Base-by-base conservation (phyloP, 2,888 invertebrate species). In the Podotricha telesiphe region DNA sequence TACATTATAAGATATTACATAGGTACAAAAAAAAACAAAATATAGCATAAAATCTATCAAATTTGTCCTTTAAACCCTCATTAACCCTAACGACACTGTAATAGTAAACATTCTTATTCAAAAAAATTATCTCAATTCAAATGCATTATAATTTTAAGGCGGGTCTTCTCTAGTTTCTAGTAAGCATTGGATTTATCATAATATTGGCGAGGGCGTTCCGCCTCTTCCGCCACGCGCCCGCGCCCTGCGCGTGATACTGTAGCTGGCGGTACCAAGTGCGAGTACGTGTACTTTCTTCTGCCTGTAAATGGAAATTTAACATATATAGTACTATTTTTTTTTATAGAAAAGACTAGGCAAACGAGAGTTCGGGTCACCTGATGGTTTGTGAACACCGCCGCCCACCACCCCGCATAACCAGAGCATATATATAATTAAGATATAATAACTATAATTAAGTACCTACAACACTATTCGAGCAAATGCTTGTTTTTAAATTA, bases 201-300 rank as follows among this genome's bases (percentile, higher is more conserved):
- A 99, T 98, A 84, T 99, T 98, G n/a, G 98, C 98, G 79, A 99
- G 93, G 7, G 98, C 99, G 82, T 98, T 98, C 47, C 99, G 94
- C 74, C 98, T 94, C 85, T 96, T 96, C 65, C 98, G 94, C 99
- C 99, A 99, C 8, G 97, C 95, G 70, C 98, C 98, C 77, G 98
- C 96, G 69, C 98, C 97, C 84, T 97, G 97, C 28, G 98, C 97
- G 86, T 98, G 98, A 82, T 96, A 97, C 85, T 98, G 98, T 65
- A 99, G 91, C 80, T 97, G 97, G 20, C 96, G 95, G 86, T 98
- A 97, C 98, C 99, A 99, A 40, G 96, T 95, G 77, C 96, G 95
- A 0, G 98, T 98, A 77, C 97, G 95, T 62, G 96, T 95, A 76
- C 95, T 96, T 80, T 97, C 97, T 87, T 98, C 98, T 74, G 97